Evolutionary conservation across 1,140 invertebrate species (phyloP).

Genomic region (Aphidius ervi): DNA sequence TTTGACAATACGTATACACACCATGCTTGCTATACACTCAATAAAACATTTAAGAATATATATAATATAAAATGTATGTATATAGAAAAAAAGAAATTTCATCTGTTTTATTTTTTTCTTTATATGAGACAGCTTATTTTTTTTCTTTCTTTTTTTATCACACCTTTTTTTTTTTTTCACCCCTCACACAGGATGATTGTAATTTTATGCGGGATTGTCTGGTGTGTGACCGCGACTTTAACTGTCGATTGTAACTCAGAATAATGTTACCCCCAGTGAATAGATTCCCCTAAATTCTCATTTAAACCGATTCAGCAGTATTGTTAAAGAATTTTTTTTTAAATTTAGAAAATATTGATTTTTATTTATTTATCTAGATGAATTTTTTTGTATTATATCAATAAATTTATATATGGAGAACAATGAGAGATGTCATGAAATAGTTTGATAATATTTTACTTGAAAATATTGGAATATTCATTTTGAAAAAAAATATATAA

Average conservation of each 20-base stretch:
- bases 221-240: slow-evolving; percentile 9
- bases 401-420: too few relatives aligned
- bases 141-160: slow-evolving; percentile 8
- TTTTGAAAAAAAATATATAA: too few relatives aligned
- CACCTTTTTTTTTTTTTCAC: slow-evolving; percentile 7
- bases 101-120: slow-evolving; percentile 9
- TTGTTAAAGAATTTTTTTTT: neutral
- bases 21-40: neutral
- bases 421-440: too few relatives aligned
- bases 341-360: too few relatives aligned
- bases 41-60: neutral
- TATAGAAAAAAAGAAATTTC: neutral
- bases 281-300: slow-evolving; percentile 11
- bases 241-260: slow-evolving; percentile 13
- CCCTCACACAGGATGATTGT: slow-evolving; percentile 11
- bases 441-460: too few relatives aligned
- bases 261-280: slow-evolving; percentile 9
- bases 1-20: slow-evolving; percentile 12
- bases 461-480: too few relatives aligned
- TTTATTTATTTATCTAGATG: too few relatives aligned
- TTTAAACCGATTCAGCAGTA: slow-evolving; percentile 9
- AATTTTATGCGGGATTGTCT: slow-evolving; percentile 12
- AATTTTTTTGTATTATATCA: too few relatives aligned
- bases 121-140: neutral
- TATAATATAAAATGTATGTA: too few relatives aligned